Base-by-base conservation (phyloP, 2,888 invertebrate species). In the Anagyrus pseudococci region DNA sequence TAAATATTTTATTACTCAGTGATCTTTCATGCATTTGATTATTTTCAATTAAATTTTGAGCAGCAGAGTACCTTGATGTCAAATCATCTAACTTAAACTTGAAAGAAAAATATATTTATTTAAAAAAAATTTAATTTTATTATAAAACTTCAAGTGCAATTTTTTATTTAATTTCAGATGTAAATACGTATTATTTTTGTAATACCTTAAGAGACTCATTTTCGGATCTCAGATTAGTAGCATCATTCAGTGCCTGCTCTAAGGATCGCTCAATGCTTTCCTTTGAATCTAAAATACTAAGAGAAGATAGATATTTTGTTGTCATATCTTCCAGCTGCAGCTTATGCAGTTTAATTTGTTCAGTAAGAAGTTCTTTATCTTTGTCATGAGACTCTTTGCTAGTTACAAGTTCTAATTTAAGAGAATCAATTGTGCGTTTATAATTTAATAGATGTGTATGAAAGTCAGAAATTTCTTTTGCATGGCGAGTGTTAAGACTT, bases 221-320 rank as follows among this genome's bases (percentile, higher is more conserved):
- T 29, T 79, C 78, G 2, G 75, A 72, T 41, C 73, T 76, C 2
- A 78, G 59, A 3, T 58, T 50, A 0, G 73, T 69, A 1, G 76
- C 74, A 48, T 75, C 77, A 2, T 70, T 71, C 8, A 78, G 29
- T 0, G 79, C 77, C 37, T 80, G 75, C 29, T 80, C 79, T n/a
- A 81, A 63, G 0, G 79, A 79, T 15, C 74, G 71, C 49, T 80
- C 80, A 7, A 80, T 77, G 26, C 80, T 80, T 46, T 80, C 80
- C 41, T 79, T 80, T 0, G 80, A 79, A 7, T 80, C 79, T 0
- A 78, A 59, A 2, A 79, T 71, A 23, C 75, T 77, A 8, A 73
- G 71, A 0, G 74, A 68, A 0, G 80, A 68, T 0, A 79, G 60
- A 20, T 77, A 78, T 48, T 81, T 80, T 0, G 77, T 72, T 1